Base-by-base conservation (phyloP, 2,888 invertebrate species). In the Malacosoma neustria region DNA sequence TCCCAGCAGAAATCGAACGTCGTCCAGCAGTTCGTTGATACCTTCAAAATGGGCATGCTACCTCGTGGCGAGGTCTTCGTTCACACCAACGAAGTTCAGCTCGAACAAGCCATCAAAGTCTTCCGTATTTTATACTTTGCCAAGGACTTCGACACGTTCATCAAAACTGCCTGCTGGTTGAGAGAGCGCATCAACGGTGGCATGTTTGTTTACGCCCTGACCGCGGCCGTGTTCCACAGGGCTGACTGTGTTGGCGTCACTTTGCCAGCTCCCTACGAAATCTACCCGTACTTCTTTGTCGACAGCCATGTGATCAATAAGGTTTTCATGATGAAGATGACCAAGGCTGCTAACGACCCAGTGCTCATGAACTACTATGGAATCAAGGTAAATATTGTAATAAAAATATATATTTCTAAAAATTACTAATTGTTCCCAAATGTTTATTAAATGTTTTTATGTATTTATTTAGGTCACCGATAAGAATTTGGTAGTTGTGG, bases 251-350 rank as follows among this genome's bases (percentile, higher is more conserved):
- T 86, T 40, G 91, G 91, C 34, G 76, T 93, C 47, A 81, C 88
- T 33, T 67, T 93, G 13, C 93, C 94, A 13, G 88, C 92, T 14
- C 88, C 90, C 31, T 93, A 93, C 62, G 94, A 94, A 73, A 89
- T 93, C 66, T 89, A 90, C 73, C 94, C 94, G 2, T 89, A 92
- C 68, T 89, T 90, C 74, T 93, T 92, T 86, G 90, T 93, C 63
- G 91, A 91, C 73, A 80, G 89, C 52, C 89, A 92, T 55, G 86
- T 92, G 54, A 90, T 94, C 50, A 88, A 90, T 57, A 88, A 90
- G 55, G 92, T 90, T 1, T 87, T 90, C 53, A 80, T 88, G 64
- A 82, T 90, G 70, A 89, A 89, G 61, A 88, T 89, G 84, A 87
- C 89, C 51, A 90, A 88, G 35, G 89, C 88, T 29, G 79, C 81